Evolutionary conservation across 2,888 invertebrate genomes (phyloP).

Genomic region (Spisula subtruncata): DNA sequence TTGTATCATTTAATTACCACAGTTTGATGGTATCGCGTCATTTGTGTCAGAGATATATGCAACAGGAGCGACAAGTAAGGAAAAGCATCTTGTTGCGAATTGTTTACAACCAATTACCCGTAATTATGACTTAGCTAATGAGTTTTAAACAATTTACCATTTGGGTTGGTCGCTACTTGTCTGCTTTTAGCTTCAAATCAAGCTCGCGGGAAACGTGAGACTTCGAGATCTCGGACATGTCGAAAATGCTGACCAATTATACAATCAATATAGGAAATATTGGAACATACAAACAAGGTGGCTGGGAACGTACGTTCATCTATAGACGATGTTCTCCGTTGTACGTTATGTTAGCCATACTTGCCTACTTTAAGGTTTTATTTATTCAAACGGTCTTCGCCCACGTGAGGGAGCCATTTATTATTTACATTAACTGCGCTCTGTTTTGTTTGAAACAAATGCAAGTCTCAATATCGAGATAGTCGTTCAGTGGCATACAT

Average conservation of each 20-base stretch:
- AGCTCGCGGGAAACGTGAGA: slow-evolving; percentile 29
- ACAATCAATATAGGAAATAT: slow-evolving; percentile 17
- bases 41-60: slow-evolving; percentile 50
- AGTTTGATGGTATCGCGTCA: slow-evolving; percentile 27
- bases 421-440: background rate
- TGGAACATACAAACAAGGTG: background rate
- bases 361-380: background rate
- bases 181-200: slow-evolving; percentile 29
- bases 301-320: background rate
- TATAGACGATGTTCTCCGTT: background rate
- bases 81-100: slow-evolving; percentile 39
- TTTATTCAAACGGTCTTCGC: background rate
- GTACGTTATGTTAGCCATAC: background rate
- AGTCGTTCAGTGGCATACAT: background rate
- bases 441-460: slow-evolving; percentile 8
- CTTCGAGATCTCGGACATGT: slow-evolving; percentile 28
- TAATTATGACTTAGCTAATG: slow-evolving; percentile 50
- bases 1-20: slow-evolving; percentile 31
- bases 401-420: background rate
- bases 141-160: slow-evolving; percentile 38
- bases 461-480: background rate
- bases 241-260: slow-evolving; percentile 39
- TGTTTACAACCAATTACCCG: slow-evolving; percentile 59
- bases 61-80: slow-evolving; percentile 20
- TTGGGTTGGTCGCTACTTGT: slow-evolving; percentile 28